phyloP scores from a whole-genome alignment of 53 echinoderm and acorn worm genomes.

The Patiria pectinifera region DNA sequence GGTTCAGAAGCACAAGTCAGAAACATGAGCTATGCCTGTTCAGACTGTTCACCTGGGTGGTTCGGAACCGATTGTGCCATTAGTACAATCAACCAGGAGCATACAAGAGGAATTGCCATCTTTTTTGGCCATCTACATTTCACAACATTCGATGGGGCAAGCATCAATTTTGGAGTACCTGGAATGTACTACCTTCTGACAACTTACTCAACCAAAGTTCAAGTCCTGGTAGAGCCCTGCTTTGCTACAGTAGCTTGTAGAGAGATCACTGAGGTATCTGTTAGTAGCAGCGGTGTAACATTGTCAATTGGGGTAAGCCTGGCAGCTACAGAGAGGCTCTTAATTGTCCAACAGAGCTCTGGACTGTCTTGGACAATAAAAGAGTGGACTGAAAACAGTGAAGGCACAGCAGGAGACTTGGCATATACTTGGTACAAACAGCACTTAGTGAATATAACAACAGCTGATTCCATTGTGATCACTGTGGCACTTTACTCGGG shows the following conservation, averaged over 20 bases:
- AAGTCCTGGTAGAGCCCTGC: conserved; percentile 74
- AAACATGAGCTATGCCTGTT: conserved; percentile 66
- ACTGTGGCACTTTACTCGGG: conserved; percentile 61
- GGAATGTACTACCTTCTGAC: conserved; percentile 72
- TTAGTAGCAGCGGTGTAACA: conserved; percentile 50
- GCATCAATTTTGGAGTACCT: conserved; percentile 76
- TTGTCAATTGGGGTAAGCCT: conserved; percentile 58
- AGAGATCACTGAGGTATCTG: conserved; percentile 73
- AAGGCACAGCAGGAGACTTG: conserved; percentile 47
- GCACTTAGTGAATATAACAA: conserved; percentile 69
- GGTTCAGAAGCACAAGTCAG: conserved; percentile 28
- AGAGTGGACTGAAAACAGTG: conserved; percentile 32
- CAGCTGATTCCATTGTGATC: conserved; percentile 48
- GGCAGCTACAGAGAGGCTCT: not conserved
- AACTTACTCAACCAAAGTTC: conserved; percentile 56
- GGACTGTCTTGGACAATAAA: conserved; percentile 53
- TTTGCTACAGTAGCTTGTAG: conserved; percentile 69
- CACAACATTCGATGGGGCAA: conserved; percentile 78
- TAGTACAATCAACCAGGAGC: conserved; percentile 65
- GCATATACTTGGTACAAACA: conserved; percentile 45
- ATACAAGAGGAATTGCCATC: conserved; percentile 65
- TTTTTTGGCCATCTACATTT: conserved; percentile 74
- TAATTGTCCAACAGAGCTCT: conserved; percentile 49
- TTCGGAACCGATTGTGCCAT: conserved; percentile 74
- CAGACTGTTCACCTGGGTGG: conserved; percentile 78